phyloP scores from a whole-genome alignment of 2,113 vertebrate species.

The Tursiops truncatus region DNA sequence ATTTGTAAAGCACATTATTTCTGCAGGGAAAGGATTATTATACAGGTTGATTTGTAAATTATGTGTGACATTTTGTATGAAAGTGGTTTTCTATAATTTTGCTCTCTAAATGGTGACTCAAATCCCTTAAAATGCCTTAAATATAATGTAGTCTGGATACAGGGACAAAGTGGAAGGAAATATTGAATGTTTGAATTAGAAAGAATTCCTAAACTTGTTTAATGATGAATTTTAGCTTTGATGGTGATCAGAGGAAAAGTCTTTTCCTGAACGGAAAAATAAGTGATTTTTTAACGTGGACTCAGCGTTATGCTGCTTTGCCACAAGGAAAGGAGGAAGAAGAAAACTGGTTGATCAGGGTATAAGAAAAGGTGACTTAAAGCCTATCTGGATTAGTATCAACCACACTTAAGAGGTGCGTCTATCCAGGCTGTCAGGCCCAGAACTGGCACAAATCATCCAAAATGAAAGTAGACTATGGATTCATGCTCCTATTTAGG shows the following conservation, averaged over 20 bases:
- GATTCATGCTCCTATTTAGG: not conserved
- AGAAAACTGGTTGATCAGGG: not conserved
- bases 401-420: not conserved
- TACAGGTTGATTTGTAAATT: not conserved
- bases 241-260: not conserved
- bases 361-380: not conserved
- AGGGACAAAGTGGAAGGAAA: not conserved
- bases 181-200: not conserved
- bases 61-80: not conserved
- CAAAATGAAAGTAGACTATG: not conserved
- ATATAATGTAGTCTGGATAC: not conserved
- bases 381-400: not conserved
- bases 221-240: not conserved
- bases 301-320: not conserved
- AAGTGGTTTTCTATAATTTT: not conserved
- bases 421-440: not conserved
- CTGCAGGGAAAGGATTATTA: not conserved
- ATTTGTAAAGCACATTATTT: not conserved
- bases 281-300: not conserved
- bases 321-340: not conserved
- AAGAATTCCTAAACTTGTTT: not conserved
- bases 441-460: not conserved
- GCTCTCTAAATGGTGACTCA: slow-evolving; percentile 16
- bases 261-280: not conserved
- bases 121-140: not conserved